Conservation (phyloP, 2,113 vertebrate species). For the Rafetus swinhoei region DNA sequence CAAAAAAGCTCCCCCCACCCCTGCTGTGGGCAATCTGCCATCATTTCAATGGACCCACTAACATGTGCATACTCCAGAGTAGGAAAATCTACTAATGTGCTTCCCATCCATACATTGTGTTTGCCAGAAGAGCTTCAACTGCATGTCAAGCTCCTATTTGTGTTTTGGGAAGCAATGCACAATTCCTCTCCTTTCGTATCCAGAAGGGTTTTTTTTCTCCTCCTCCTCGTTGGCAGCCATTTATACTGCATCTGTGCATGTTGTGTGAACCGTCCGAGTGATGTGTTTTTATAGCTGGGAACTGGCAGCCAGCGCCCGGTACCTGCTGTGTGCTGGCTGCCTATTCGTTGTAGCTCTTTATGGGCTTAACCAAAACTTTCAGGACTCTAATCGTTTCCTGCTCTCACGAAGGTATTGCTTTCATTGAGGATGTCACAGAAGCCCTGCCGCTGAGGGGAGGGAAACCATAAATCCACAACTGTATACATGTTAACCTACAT, state of each 20-base stretch:
- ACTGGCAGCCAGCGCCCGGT: not conserved
- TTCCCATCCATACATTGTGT: constrained; percentile 33
- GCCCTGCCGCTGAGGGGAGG: accelerated
- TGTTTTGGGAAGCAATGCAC: constrained; percentile 44
- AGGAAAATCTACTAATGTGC: constrained; percentile 46
- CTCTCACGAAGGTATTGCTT: not conserved
- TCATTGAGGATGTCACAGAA: not conserved
- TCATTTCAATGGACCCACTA: constrained; percentile 12
- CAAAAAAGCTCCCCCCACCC: no score
- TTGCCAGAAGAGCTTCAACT: constrained; percentile 47
- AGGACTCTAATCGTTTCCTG: accelerated
- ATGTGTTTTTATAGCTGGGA: constrained; percentile 35
- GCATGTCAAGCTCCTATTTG: constrained; percentile 37
- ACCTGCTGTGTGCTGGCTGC: constrained; percentile 57
- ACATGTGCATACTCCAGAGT: constrained; percentile 40
- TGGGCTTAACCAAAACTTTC: not conserved
- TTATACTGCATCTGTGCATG: constrained; percentile 25
- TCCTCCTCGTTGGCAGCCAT: constrained; percentile 42
- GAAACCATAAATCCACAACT: not conserved
- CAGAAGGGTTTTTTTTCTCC: constrained; percentile 25
- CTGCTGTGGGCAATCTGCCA: constrained; percentile 14
- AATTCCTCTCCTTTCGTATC: constrained; percentile 14
- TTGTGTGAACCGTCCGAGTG: constrained; percentile 6
- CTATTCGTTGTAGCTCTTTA: not conserved
- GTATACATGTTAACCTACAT: accelerated